These are phyloP conservation scores for Xiphydria camelus DNA, from an alignment of 2,888 invertebrate genomes.

Conservation along the genomic window DNA sequence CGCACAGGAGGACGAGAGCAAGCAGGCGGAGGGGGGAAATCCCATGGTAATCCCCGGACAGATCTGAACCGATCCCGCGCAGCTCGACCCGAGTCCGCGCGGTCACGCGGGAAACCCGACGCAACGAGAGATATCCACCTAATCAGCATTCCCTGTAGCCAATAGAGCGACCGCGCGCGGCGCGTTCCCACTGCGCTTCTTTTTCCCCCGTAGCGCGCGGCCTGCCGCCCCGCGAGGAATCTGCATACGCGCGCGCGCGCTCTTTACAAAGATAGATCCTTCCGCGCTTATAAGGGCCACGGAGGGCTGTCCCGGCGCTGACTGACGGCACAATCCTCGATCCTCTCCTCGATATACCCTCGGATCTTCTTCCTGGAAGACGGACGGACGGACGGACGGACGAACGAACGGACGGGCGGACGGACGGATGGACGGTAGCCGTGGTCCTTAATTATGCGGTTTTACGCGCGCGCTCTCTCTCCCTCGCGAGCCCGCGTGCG, in stretches of 20 bases:
- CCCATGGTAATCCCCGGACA: too few relatives aligned
- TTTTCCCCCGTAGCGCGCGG: too few relatives aligned
- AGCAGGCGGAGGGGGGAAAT: too few relatives aligned
- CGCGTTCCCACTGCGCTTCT: too few relatives aligned
- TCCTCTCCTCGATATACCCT: slow-evolving; percentile 29
- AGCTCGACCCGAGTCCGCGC: too few relatives aligned
- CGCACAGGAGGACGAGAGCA: too few relatives aligned
- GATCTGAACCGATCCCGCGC: too few relatives aligned
- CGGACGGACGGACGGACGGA: slow-evolving; percentile 23
- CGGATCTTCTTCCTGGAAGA: slow-evolving; percentile 19
- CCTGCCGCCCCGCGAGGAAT: slow-evolving; percentile 35
- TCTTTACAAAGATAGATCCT: slow-evolving; percentile 38
- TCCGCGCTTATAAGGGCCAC: slow-evolving; percentile 40
- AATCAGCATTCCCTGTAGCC: too few relatives aligned
- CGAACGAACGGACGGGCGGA: too few relatives aligned
- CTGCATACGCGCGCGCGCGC: slow-evolving; percentile 37
- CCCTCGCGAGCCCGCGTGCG: slow-evolving; percentile 9
- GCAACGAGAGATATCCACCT: too few relatives aligned
- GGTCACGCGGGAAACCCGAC: too few relatives aligned
- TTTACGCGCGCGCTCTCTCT: slow-evolving; percentile 32
- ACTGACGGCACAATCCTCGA: slow-evolving; percentile 55
- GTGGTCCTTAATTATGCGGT: slow-evolving; percentile 52
- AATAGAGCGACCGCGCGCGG: too few relatives aligned
- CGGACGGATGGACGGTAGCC: slow-evolving; percentile 24
- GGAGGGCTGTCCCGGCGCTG: slow-evolving; percentile 36